Base-by-base conservation (phyloP, 2,888 invertebrate species). In the Pristionchus japonicus region DNA sequence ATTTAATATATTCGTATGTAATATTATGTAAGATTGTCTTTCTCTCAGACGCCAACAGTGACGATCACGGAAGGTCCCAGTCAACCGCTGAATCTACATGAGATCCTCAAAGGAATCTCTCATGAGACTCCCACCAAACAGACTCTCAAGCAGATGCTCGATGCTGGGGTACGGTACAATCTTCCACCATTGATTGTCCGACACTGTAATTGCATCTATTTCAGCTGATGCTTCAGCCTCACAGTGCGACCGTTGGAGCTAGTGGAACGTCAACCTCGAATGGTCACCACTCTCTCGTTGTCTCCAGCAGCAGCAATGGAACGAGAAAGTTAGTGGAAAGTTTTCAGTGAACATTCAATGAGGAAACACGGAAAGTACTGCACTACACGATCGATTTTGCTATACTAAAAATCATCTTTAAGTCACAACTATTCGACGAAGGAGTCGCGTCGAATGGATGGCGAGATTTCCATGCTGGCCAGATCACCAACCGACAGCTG, bases 41-140 rank as follows among this genome's bases (percentile, higher is more conserved):
- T 13, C 34, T 2, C 43, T 77, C 52, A 83, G 82, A 52, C 82
- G 9, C 82, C 82, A 4, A 83, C 82, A 9, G 52, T 57, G 17
- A 83, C 82, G 1, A 52, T 83, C 27, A 52, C 82, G n/a, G 82
- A 83, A 31, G 82, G 80, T 20, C 80, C 47, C 80, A 49, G 52
- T 49, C 49, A 52, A 13, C 82, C 82, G 23, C 23, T 83, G 34
- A 49, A 83, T 83, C 82, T 83, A 20, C 82, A 83, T 2, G 43
- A 83, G 52, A 83, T 83, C 52, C 34, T 83, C 40, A 52, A 49
- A 34, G 82, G 49, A 52, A 52, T 52, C 52, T 23, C 20, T 23
- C 20, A 23, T 31, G 82, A 83, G 3, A 52, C 82, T 31, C 49
- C 77, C 77, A 77, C 77, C 3, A 43, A 40, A 40, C 23, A 23